A percentile compares a stretch with the other conserved stretches of the same genome.
phyloP scores from a whole-genome alignment of 2,888 invertebrate genomes.

The Drosophila putrida region DNA sequence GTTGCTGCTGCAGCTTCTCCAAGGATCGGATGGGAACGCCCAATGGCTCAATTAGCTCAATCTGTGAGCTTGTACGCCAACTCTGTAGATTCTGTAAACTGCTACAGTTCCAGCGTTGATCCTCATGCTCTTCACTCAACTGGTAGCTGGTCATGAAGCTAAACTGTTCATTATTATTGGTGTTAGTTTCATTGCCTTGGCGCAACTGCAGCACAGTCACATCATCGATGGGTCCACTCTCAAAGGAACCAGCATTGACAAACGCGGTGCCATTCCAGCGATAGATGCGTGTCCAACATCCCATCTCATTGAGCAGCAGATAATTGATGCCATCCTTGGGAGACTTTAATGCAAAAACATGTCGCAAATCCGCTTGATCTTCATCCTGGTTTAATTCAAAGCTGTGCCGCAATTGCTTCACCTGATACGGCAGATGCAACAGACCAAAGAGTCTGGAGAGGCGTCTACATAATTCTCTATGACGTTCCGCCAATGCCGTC shows the following conservation, averaged over 20 bases:
- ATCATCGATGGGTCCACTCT: conserved; percentile 86
- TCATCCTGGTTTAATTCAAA: conserved; percentile 35
- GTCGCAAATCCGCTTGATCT: conserved; percentile 50
- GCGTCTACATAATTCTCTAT: conserved; percentile 61
- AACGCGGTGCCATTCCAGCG: conserved; percentile 84
- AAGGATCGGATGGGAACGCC: conserved; percentile 22
- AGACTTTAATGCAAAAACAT: conserved; percentile 49
- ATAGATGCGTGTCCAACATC: conserved; percentile 85
- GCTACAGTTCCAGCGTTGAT: conserved; percentile 30
- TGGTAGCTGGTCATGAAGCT: conserved; percentile 83
- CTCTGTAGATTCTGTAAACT: conserved; percentile 33
- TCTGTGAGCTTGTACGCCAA: conserved; percentile 27
- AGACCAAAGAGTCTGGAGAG: conserved; percentile 40
- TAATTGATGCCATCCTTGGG: conserved; percentile 36
- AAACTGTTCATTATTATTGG: conserved; percentile 68
- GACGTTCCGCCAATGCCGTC: conserved; percentile 8
- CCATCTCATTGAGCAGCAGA: conserved; percentile 79
- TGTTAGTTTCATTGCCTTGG: conserved; percentile 33
- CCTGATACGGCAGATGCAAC: conserved; percentile 52
- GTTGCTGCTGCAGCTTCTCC: conserved; percentile 36
- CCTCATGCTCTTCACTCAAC: conserved; percentile 28
- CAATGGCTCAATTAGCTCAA: conserved; percentile 36
- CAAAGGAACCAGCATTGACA: conserved; percentile 68
- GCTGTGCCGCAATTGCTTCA: conserved; percentile 85
- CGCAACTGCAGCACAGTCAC: conserved; percentile 78